Conservation (phyloP, 2,888 invertebrate species). For the Cloeon dipterum region DNA sequence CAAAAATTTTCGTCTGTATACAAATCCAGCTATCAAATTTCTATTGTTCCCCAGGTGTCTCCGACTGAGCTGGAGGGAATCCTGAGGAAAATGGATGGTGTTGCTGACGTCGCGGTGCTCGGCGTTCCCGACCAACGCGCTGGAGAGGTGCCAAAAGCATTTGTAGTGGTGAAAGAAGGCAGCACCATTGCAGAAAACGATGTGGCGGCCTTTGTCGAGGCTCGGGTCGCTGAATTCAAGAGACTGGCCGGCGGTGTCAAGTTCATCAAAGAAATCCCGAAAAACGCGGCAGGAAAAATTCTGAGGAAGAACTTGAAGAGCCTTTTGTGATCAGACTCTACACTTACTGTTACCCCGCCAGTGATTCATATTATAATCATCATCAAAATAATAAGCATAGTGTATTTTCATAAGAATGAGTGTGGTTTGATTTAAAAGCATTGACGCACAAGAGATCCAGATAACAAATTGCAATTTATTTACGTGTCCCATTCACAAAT, state of each 20-base stretch:
- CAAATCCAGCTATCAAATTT: slow-evolving; percentile 2
- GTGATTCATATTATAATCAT: too few species aligned
- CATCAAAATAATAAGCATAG: too few species aligned
- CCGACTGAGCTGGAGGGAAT: slow-evolving; percentile 66
- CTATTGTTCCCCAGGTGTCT: slow-evolving; percentile 37
- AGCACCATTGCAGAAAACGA: slow-evolving; percentile 16
- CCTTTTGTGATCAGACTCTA: neutral
- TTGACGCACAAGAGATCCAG: too few species aligned
- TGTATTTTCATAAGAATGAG: too few species aligned
- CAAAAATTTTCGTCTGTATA: slow-evolving; percentile 2
- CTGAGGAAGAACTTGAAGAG: slow-evolving; percentile 8
- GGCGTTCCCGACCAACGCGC: slow-evolving; percentile 43
- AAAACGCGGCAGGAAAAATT: slow-evolving; percentile 14
- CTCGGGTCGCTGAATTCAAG: slow-evolving; percentile 46
- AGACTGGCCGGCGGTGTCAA: slow-evolving; percentile 27
- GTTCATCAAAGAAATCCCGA: slow-evolving; percentile 18
- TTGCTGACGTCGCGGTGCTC: slow-evolving; percentile 57
- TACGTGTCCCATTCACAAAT: too few species aligned
- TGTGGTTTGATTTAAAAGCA: too few species aligned
- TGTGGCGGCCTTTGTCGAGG: slow-evolving; percentile 11
- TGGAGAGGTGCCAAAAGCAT: slow-evolving; percentile 54
- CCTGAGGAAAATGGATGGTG: slow-evolving; percentile 41
- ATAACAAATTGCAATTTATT: too few species aligned
- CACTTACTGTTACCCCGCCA: neutral
- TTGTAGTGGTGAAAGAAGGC: slow-evolving; percentile 35